A percentile compares a stretch with the other conserved stretches of the same genome.
These are phyloP conservation scores for Zootoca vivipara DNA, from an alignment of 2,113 vertebrate species.

Conservation along the genomic window DNA sequence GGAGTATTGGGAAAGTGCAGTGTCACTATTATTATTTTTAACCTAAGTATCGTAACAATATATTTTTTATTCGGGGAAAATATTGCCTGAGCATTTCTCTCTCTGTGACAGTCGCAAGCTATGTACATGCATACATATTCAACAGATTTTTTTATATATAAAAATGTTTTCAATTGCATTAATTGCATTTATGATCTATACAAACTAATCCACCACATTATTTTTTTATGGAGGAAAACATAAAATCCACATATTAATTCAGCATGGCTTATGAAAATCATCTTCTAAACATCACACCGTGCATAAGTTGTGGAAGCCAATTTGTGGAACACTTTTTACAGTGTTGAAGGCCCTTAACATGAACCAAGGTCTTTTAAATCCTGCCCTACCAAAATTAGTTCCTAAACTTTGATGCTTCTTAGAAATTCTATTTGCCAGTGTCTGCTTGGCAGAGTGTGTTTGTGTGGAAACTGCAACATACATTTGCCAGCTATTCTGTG, in stretches of 20 bases:
- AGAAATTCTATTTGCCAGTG: constrained; percentile 55
- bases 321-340: constrained; percentile 3
- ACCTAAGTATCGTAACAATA: neutral
- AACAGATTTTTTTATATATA: neutral
- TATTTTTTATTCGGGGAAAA: constrained; percentile 9
- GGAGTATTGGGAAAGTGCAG: constrained; percentile 55
- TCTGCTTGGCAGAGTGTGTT: neutral
- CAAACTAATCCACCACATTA: too few relatives aligned
- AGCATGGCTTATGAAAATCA: neutral
- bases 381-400: constrained; percentile 61
- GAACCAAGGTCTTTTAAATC: constrained; percentile 42
- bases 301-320: constrained; percentile 2
- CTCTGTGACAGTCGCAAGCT: neutral
- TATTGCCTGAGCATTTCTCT: constrained; percentile 49
- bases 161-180: neutral
- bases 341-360: neutral
- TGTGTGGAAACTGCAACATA: neutral
- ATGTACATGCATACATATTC: constrained; percentile 36
- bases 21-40: constrained; percentile 15
- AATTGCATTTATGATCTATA: too few relatives aligned
- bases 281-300: neutral
- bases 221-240: constrained; percentile 14
- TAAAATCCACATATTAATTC: fast-evolving
- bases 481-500: constrained; percentile 39
- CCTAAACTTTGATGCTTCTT: constrained; percentile 40